These are phyloP conservation scores for Melolontha melolontha DNA, from an alignment of 2,888 invertebrate species.

Conservation along the genomic window DNA sequence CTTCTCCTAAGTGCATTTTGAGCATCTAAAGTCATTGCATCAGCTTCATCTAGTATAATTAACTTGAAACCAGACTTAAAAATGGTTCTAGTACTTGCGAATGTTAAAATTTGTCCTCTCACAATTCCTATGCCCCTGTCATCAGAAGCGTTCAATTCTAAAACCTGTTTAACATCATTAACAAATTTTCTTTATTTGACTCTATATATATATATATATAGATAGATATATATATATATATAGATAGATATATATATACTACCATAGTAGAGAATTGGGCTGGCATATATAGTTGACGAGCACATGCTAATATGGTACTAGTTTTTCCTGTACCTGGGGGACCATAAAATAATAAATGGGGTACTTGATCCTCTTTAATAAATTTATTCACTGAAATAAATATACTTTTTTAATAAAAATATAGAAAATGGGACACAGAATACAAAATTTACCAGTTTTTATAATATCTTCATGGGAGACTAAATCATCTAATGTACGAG, in stretches of 20 bases:
- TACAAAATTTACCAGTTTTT: conserved; percentile 82
- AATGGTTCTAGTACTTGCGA: conserved; percentile 96
- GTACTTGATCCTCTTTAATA: conserved; percentile 90
- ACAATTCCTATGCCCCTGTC: conserved; percentile 97
- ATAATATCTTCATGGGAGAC: conserved; percentile 98
- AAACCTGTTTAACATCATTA: conserved; percentile 70
- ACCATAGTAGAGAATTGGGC: conserved; percentile 96
- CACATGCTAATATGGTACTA: conserved; percentile 96
- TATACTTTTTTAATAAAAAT: conserved; percentile 17
- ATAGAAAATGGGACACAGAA: conserved; percentile 5
- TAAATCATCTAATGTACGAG: conserved; percentile 88
- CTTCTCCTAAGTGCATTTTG: conserved; percentile 97
- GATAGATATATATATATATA: too few relatives aligned
- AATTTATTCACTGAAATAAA: conserved; percentile 79
- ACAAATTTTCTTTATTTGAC: conserved; percentile 3
- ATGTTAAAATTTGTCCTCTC: conserved; percentile 92
- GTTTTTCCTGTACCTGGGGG: conserved; percentile 99
- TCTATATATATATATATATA: too few relatives aligned
- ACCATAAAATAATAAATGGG: conserved; percentile 97
- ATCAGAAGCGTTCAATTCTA: conserved; percentile 97
- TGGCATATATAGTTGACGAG: conserved; percentile 89
- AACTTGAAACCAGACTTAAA: conserved; percentile 95
- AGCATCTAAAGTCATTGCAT: conserved; percentile 99
- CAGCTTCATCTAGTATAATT: conserved; percentile 98
- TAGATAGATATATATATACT: conserved; percentile 49